Percentiles rank a stretch among this genome's conserved stretches.
Conservation (phyloP, 2,888 invertebrate species). For the Ichneumon xanthorius region DNA sequence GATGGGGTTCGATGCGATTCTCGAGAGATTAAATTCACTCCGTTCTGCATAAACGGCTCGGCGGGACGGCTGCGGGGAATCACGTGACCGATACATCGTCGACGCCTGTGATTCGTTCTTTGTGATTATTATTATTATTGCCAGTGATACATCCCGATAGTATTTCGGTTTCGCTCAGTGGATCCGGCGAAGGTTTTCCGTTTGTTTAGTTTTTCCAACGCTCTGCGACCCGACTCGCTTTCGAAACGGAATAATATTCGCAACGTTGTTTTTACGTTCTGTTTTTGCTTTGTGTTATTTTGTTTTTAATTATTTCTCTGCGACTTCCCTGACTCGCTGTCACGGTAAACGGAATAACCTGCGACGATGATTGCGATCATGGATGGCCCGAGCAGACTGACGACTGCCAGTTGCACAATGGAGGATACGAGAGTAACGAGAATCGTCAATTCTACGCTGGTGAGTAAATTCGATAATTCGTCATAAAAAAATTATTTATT, state of each 20-base stretch:
- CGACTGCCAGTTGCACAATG: constrained; percentile 43
- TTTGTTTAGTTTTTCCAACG: not conserved
- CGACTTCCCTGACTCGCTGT: not conserved
- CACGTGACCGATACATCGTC: constrained; percentile 4
- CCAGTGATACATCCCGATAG: constrained; percentile 51
- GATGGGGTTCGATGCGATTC: constrained; percentile 51
- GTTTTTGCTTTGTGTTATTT: not conserved
- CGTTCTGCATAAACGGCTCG: constrained; percentile 18
- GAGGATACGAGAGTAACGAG: constrained; percentile 60
- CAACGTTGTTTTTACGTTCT: constrained; percentile 7
- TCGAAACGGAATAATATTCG: not conserved
- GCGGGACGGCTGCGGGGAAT: not conserved
- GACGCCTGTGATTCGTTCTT: constrained; percentile 58
- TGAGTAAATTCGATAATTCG: constrained; percentile 14
- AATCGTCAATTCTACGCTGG: constrained; percentile 42
- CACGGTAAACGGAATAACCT: constrained; percentile 7
- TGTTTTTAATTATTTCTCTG: not conserved
- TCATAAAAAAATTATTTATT: not conserved
- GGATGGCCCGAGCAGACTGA: constrained; percentile 46
- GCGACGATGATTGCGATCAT: constrained; percentile 24
- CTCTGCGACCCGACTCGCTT: not conserved
- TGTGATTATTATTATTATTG: constrained; percentile 33
- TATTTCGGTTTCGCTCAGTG: constrained; percentile 40
- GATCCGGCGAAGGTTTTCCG: not conserved
- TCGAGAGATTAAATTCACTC: constrained; percentile 36